Evolutionary conservation across 2,797 vertebrate species (phyloP).

Genomic region (Phaenicophaeus curvirostris): DNA sequence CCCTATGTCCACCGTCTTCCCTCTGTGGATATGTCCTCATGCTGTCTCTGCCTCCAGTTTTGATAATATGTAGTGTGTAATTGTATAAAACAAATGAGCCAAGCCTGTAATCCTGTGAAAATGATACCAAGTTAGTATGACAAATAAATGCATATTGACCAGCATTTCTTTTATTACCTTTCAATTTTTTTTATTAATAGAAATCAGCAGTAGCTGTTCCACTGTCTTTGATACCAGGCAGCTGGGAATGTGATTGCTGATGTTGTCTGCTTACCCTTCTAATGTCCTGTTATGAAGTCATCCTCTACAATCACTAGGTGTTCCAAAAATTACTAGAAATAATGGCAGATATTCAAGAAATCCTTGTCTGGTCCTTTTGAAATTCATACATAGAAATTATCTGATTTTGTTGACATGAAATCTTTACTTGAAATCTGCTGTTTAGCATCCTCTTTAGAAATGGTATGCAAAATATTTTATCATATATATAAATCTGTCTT

Average conservation of each 20-base stretch:
- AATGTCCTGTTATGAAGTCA: not conserved
- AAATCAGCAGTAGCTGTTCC: not conserved
- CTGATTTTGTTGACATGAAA: conserved; percentile 5
- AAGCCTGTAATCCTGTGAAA: not conserved
- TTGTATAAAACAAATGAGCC: not conserved
- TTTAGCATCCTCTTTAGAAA: conserved; percentile 13
- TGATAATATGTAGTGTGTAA: not conserved
- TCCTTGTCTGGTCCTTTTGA: not conserved
- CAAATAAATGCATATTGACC: not conserved
- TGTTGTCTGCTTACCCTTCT: not conserved
- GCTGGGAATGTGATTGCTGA: not conserved
- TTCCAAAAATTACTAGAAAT: conserved; percentile 29
- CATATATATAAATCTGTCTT: conserved; percentile 32
- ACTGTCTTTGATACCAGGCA: not conserved
- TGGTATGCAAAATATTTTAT: conserved; percentile 61
- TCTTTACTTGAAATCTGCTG: conserved; percentile 42
- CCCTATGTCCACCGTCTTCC: accelerated
- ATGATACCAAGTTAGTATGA: not conserved
- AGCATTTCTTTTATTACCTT: not conserved
- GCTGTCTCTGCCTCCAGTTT: not conserved
- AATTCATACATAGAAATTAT: not conserved
- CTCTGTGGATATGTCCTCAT: accelerated
- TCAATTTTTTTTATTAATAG: not conserved
- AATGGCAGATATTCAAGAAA: not conserved
- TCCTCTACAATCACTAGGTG: not conserved